Conservation (phyloP, 2,113 vertebrate species). For the Pyxicephalus adspersus region DNA sequence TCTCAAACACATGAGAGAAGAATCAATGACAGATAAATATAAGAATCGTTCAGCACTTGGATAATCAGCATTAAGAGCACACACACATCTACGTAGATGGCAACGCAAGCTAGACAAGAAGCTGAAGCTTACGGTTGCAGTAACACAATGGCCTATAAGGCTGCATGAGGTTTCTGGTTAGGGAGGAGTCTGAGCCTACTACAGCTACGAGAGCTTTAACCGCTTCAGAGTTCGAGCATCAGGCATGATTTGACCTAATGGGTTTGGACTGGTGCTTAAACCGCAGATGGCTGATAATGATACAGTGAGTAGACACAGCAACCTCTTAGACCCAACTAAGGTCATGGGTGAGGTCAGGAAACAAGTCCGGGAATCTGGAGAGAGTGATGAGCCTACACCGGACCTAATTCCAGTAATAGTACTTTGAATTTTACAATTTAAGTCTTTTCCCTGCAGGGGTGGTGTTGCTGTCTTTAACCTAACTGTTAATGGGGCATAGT, state of each 20-base stretch:
- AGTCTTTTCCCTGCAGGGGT: no score
- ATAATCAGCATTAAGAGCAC: no score
- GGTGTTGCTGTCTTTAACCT: background rate
- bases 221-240: slow-evolving; percentile 25
- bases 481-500: background rate
- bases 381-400: background rate
- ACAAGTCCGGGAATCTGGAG: background rate
- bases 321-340: slow-evolving; percentile 33
- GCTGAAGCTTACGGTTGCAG: no score
- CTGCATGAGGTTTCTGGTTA: background rate
- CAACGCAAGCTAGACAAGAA: no score
- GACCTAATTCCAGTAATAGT: background rate
- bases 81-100: no score
- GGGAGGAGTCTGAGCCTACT: slow-evolving; percentile 1
- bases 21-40: no score
- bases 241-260: slow-evolving; percentile 53
- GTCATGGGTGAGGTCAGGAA: slow-evolving; percentile 43
- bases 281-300: slow-evolving; percentile 53
- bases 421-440: no score
- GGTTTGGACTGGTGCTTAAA: slow-evolving; percentile 50
- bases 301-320: slow-evolving; percentile 31
- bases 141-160: background rate
- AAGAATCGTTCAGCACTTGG: no score
- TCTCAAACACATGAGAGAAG: no score
- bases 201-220: slow-evolving; percentile 34